Percentiles rank a stretch among this genome's conserved stretches.
phyloP scores from a whole-genome alignment of 2,888 invertebrate species.

The Coremacera marginata region DNA sequence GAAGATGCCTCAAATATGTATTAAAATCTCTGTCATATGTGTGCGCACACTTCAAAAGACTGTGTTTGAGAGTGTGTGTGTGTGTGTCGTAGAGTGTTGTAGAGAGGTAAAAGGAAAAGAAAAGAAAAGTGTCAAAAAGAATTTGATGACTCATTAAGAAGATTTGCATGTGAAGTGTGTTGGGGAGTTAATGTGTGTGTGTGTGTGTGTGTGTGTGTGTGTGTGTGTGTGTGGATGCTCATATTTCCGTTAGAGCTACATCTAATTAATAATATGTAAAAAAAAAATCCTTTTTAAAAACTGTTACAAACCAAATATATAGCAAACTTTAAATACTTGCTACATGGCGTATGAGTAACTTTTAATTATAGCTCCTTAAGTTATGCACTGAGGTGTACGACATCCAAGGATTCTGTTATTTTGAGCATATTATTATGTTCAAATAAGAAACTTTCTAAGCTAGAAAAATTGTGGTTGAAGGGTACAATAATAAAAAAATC shows the following conservation, averaged over 20 bases:
- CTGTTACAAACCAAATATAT: no score
- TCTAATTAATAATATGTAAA: no score
- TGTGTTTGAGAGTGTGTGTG: background rate
- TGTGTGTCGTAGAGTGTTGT: background rate
- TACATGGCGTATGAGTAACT: background rate
- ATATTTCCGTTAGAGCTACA: background rate
- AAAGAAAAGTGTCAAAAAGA: background rate
- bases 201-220: background rate
- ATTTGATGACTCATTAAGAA: conserved; percentile 9
- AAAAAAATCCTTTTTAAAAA: no score
- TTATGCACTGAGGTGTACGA: background rate
- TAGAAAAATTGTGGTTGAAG: no score
- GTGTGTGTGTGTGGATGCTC: background rate
- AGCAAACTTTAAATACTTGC: background rate
- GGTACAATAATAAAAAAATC: no score
- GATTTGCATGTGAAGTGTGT: background rate
- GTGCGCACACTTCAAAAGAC: background rate
- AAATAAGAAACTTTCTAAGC: no score
- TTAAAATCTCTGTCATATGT: background rate
- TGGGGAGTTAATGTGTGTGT: background rate
- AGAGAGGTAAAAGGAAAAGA: background rate
- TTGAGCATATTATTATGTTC: no score
- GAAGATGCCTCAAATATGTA: background rate
- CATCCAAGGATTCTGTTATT: no score
- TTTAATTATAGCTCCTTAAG: background rate